Conservation (phyloP, 2,113 vertebrate species). For the Pica pica region DNA sequence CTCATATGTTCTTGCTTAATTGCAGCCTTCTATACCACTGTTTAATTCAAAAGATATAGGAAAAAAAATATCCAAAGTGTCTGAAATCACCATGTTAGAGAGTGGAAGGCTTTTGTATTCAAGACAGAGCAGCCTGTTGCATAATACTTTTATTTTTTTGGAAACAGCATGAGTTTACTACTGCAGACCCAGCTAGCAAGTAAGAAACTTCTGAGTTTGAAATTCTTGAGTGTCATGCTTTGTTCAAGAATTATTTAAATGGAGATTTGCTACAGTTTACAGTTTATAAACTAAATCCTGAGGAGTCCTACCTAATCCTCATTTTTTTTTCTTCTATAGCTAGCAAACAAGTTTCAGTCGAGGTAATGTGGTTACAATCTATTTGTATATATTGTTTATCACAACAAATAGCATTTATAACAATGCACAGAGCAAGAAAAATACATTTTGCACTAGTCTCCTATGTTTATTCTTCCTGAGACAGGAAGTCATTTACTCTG, state of each 20-base stretch:
- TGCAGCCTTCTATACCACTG: constrained; percentile 11
- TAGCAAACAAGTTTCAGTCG: not conserved
- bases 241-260: constrained; percentile 37
- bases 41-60: constrained; percentile 29
- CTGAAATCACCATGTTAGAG: not conserved
- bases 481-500: constrained; percentile 6
- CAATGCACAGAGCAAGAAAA: constrained; percentile 10
- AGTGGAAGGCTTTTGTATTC: not conserved
- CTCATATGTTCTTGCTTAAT: constrained; percentile 54
- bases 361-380: constrained; percentile 31
- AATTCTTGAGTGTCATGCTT: not conserved
- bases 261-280: constrained; percentile 52
- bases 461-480: constrained; percentile 19
- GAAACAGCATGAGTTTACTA: not conserved
- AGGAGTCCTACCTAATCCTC: constrained; percentile 44
- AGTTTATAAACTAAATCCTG: constrained; percentile 54
- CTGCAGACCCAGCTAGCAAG: not conserved
- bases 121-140: constrained; percentile 4
- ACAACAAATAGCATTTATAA: constrained; percentile 38
- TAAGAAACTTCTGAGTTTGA: constrained; percentile 13
- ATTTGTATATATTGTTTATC: constrained; percentile 41
- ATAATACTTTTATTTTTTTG: not conserved
- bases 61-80: constrained; percentile 2
- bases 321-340: not conserved
- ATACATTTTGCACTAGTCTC: not conserved